Conservation (phyloP, 2,888 invertebrate genomes). For the Athalia cordata region DNA sequence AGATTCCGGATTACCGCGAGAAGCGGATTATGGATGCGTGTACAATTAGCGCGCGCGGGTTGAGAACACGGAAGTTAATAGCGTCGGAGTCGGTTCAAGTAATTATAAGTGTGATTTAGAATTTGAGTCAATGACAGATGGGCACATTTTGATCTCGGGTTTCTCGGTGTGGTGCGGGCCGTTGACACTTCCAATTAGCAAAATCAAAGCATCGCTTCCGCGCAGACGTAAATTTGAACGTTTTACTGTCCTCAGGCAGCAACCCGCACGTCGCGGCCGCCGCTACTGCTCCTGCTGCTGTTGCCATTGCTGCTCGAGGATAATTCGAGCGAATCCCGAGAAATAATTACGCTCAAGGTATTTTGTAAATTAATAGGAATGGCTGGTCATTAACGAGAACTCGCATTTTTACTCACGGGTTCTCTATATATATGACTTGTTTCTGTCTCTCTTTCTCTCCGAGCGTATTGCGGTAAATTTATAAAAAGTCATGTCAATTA, state of each 20-base stretch:
- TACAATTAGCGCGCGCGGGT: slow-evolving; percentile 2
- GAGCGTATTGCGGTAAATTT: slow-evolving; percentile 31
- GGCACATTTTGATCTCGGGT: slow-evolving; percentile 28
- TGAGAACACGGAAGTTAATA: neutral
- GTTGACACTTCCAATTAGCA: slow-evolving; percentile 41
- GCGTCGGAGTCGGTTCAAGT: neutral
- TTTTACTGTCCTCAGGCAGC: slow-evolving; percentile 30
- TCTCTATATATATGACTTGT: neutral
- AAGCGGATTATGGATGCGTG: neutral
- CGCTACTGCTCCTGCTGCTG: no score
- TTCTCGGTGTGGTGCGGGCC: slow-evolving; percentile 1
- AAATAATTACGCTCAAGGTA: slow-evolving; percentile 43
- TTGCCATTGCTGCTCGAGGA: slow-evolving; percentile 15
- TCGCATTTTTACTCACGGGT: slow-evolving; percentile 38
- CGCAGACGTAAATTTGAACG: slow-evolving; percentile 24
- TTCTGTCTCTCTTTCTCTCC: slow-evolving; percentile 17
- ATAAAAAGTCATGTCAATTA: slow-evolving; percentile 41
- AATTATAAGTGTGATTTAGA: slow-evolving; percentile 13
- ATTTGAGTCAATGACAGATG: slow-evolving; percentile 23
- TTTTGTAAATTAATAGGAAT: slow-evolving; percentile 45
- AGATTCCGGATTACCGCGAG: no score
- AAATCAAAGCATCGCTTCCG: slow-evolving; percentile 39
- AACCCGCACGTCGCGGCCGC: slow-evolving; percentile 1
- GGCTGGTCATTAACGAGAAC: slow-evolving; percentile 44
- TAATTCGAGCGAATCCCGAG: slow-evolving; percentile 43